Base-by-base conservation (phyloP, 2,888 invertebrate genomes). In the Epirrhoe alternata region DNA sequence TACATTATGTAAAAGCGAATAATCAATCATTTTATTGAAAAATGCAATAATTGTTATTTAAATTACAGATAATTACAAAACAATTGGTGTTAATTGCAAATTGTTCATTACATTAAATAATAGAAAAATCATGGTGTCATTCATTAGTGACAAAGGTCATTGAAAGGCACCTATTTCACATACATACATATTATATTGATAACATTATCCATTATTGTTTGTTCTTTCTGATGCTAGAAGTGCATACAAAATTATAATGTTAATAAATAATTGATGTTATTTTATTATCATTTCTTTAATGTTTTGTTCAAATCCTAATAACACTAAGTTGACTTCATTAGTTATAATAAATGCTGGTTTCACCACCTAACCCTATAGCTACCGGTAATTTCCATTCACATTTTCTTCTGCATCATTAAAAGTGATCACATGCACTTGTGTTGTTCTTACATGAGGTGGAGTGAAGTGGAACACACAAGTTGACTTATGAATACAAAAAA, bases 1-100 rank as follows among this genome's bases (percentile, higher is more conserved):
- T 89, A 88, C 80, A 85, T 82, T 87, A 86, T 82, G 84, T 87
- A 88, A 87, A 90, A 90, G 91, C 87, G 76, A 83, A 81, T 79
- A 85, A 81, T 79, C 71, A 75, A 83, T 80, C 74, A 82, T 66
- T 83, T 83, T 73, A 83, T 81, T 82, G 75, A 83, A 79, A 85
- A 83, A 84, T 85, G 83, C 81, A 82, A 73, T 77, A 74, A 74
- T 75, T 77, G 71, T 63, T 75, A 68, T 53, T 64, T 54, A 61
- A 56, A 61, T 61, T 57, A 61, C 42, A 61, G 57, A 58, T 60
- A 64, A 70, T n/a, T 64, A 66, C 67, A 60, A 59, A 61, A 62
- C 62, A 66, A 66, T 71, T 66, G 64, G 64, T 60, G 64, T 62
- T 64, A 7, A 47, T 61, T 54, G 50, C 52, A 65, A 61, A 69